Evolutionary conservation across 2,113 vertebrate species (phyloP).

Genomic region (Synodontis membranacea): DNA sequence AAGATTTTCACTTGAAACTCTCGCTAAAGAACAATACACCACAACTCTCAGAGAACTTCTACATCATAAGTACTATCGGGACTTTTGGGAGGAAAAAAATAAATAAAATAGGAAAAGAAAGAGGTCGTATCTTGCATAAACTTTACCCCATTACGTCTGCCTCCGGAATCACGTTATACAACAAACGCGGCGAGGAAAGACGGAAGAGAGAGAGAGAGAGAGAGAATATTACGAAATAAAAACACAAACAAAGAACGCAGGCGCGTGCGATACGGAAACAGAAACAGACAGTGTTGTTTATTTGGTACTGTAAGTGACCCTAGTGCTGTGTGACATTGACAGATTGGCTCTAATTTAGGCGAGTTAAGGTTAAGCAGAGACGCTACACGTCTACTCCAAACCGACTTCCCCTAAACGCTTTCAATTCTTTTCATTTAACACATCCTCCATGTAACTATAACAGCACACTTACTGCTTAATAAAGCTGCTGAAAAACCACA

Average conservation of each 20-base stretch:
- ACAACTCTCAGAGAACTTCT: background rate
- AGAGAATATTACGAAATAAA: background rate
- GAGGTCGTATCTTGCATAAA: background rate
- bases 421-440: constrained; percentile 12
- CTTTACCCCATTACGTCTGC: background rate
- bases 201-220: too few species aligned
- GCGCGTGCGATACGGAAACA: background rate
- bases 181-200: constrained; percentile 39
- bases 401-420: background rate
- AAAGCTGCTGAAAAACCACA: constrained; percentile 46
- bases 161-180: background rate
- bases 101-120: too few species aligned
- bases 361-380: constrained; percentile 19
- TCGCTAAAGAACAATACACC: background rate
- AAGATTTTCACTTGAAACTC: background rate
- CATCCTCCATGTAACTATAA: constrained; percentile 18
- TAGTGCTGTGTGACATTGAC: constrained; percentile 18
- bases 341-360: constrained; percentile 27
- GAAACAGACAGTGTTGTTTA: background rate
- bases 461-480: constrained; percentile 37
- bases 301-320: background rate
- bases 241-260: constrained; percentile 6
- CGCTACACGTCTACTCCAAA: background rate
- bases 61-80: background rate
- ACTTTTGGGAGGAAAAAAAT: background rate